Evolutionary conservation across 1,140 invertebrate species (phyloP), one percentile per base, ranked within the genome.

Genomic region (Cydia splendana): DNA sequence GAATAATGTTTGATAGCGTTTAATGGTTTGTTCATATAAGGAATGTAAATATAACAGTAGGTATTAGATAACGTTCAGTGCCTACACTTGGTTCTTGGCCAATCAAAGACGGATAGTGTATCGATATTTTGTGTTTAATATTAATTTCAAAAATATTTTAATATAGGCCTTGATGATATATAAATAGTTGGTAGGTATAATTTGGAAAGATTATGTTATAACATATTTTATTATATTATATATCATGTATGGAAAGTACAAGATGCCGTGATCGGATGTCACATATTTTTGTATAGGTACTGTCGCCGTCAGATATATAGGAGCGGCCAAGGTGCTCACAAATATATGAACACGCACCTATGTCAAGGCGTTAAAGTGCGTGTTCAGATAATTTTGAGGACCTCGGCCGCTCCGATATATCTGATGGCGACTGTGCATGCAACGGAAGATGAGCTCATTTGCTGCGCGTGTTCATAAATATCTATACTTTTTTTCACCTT

Each of bases 201-300:
- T 71, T 34, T 71, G 67, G 34, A 71, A 71, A 71, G 67, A 71
- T 71, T 71, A 71, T 71, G 67, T 71, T 71, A 71, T 45, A 71
- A 42, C 67, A 71, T 71, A 71, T 71, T 42, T 71, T 71, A 71
- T 71, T 71, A 42, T 38, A 71, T 71, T 45, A n/a, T 38, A 71
- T 71, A 71, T 71, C 67, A 15, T 38, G 67, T 71, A 45, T 71
- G 57, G n/a, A 71, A 71, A 71, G 67, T 71, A 71, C 67, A 71
- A 71, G 67, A 42, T 20, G 30, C 67, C 7, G 30, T 18, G 34
- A 10, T 71, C 34, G 4, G 4, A n/a, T 24, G 67, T 18, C 67
- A 34, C 3, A 38, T 71, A 71, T 71, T 71, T 71, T 71, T 71
- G 30, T 71, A 24, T 24, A 24, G 24, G 24, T 24, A 24, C 24